phyloP scores from a whole-genome alignment of 1,140 invertebrate species.

The Drosophila virilis region DNA sequence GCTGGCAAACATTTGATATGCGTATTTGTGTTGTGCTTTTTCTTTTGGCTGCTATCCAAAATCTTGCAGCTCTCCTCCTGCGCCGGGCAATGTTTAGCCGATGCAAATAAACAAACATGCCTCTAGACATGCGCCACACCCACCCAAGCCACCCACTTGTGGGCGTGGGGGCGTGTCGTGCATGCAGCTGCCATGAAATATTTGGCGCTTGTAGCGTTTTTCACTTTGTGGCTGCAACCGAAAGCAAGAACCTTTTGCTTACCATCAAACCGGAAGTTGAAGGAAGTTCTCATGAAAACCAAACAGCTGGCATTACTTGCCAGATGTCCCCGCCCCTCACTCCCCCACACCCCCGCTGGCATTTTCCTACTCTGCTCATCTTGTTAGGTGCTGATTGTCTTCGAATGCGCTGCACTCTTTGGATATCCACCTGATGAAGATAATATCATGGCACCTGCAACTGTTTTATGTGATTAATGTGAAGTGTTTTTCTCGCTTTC shows the following conservation, averaged over 20 bases:
- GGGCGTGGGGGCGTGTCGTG: constrained; percentile 12
- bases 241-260: constrained; percentile 17
- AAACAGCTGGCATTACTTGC: constrained; percentile 42
- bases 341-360: too few relatives aligned
- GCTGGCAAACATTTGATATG: constrained; percentile 74
- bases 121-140: constrained; percentile 21
- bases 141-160: constrained; percentile 11
- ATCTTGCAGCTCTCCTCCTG: constrained; percentile 27
- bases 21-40: constrained; percentile 78
- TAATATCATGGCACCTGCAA: constrained; percentile 4
- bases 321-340: background rate
- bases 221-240: constrained; percentile 56
- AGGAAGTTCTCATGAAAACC: constrained; percentile 51
- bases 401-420: constrained; percentile 18
- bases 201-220: constrained; percentile 74
- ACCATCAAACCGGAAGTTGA: constrained; percentile 44
- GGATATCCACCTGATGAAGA: background rate
- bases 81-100: constrained; percentile 57
- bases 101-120: constrained; percentile 70
- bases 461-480: constrained; percentile 10
- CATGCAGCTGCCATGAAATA: constrained; percentile 69
- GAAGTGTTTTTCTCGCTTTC: too few relatives aligned
- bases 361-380: background rate
- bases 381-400: constrained; percentile 20
- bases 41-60: constrained; percentile 66